A percentile compares a stretch with the other conserved stretches of the same genome.
phyloP scores from a whole-genome alignment of 2,113 vertebrate species.

The Mormyrus iriodes region DNA sequence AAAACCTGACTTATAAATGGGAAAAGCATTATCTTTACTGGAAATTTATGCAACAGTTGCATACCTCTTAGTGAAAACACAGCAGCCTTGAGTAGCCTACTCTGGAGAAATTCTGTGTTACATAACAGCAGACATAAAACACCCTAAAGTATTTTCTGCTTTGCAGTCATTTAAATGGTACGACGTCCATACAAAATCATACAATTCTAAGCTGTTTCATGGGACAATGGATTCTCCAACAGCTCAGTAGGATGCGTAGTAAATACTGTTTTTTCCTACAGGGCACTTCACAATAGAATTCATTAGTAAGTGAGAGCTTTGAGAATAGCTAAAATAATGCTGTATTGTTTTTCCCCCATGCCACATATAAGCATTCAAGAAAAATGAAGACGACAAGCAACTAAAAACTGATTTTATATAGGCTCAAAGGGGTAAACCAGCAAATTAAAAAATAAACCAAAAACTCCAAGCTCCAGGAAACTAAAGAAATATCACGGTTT shows the following conservation, averaged over 20 bases:
- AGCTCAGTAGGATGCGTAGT: not conserved
- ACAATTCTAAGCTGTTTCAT: not conserved
- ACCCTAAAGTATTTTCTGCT: not conserved
- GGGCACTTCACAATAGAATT: not conserved
- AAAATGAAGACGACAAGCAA: not conserved
- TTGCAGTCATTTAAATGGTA: not conserved
- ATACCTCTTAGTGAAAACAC: not conserved
- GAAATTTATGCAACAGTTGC: not conserved
- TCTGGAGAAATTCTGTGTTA: not conserved
- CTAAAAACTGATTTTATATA: not conserved
- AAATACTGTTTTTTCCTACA: not conserved
- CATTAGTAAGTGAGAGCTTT: not conserved
- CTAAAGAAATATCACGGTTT: constrained; percentile 46
- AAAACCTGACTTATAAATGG: not conserved
- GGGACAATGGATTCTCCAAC: not conserved
- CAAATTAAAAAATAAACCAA: constrained; percentile 43
- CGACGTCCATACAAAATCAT: not conserved
- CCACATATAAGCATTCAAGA: not conserved
- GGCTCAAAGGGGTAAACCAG: not conserved
- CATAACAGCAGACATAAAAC: not conserved
- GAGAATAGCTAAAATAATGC: not conserved
- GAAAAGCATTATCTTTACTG: not conserved
- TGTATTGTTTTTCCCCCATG: not conserved
- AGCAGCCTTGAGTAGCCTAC: not conserved
- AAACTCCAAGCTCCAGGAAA: constrained; percentile 40